These are phyloP conservation scores for Pycnomerus fuliginosus DNA, from an alignment of 2,888 invertebrate genomes.

Conservation along the genomic window DNA sequence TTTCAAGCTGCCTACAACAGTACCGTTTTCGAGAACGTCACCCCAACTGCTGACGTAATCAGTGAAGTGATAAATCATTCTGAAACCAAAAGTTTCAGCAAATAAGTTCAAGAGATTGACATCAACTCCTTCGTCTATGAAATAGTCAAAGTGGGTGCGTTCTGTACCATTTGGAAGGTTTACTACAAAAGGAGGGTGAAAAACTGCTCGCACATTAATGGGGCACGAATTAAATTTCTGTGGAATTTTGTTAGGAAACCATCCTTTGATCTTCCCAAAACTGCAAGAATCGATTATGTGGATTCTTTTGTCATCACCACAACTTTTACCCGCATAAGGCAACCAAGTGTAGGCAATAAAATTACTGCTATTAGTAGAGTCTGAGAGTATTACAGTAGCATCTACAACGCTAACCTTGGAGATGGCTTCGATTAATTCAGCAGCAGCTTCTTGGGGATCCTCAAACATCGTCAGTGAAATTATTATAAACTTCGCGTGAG, in stretches of 20 bases:
- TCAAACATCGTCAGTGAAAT: slow-evolving; percentile 6
- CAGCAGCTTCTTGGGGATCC: slow-evolving; percentile 1
- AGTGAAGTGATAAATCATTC: neutral
- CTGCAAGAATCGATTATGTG: slow-evolving; percentile 14
- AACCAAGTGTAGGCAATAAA: slow-evolving; percentile 16
- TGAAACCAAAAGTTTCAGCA: neutral
- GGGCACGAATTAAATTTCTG: neutral
- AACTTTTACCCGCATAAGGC: slow-evolving; percentile 11
- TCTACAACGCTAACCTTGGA: slow-evolving; percentile 8
- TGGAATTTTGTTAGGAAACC: neutral
- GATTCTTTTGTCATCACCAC: slow-evolving; percentile 6
- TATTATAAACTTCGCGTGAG: slow-evolving; percentile 21
- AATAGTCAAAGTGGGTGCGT: neutral
- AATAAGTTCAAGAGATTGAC: neutral
- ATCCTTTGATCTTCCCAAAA: no score
- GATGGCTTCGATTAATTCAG: slow-evolving; percentile 6
- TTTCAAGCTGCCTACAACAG: neutral
- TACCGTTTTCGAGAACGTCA: neutral
- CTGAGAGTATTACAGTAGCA: slow-evolving; percentile 10
- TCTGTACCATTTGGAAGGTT: neutral
- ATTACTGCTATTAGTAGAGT: neutral
- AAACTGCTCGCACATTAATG: neutral
- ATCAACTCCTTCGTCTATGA: neutral
- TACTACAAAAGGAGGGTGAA: neutral
- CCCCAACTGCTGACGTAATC: neutral